phyloP scores from a whole-genome alignment of 2,797 vertebrate genomes.

The Hypotaenidia okinawae region DNA sequence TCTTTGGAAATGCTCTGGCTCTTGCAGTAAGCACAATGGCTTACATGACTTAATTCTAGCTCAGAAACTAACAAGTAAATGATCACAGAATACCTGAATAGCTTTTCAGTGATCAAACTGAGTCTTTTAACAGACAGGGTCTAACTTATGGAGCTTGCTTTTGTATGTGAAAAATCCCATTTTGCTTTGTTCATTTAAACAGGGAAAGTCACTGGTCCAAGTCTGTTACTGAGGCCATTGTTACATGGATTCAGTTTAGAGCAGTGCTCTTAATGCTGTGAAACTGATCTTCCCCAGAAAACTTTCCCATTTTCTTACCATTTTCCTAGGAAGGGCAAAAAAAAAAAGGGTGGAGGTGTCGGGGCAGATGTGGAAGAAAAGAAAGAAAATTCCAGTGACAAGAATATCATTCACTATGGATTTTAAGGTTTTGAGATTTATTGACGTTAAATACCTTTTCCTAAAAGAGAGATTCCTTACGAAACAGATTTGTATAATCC shows the following conservation, averaged over 20 bases:
- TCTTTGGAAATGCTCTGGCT: slow-evolving; percentile 4
- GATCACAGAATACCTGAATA: slow-evolving; percentile 16
- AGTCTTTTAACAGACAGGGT: neutral
- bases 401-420: neutral
- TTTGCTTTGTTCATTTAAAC: slow-evolving; percentile 26
- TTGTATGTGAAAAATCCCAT: slow-evolving; percentile 29
- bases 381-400: neutral
- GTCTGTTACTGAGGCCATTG: neutral
- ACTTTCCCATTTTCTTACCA: neutral
- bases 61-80: slow-evolving; percentile 20
- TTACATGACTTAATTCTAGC: neutral
- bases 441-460: neutral
- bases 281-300: neutral
- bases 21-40: neutral
- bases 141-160: slow-evolving; percentile 18
- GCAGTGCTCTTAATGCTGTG: neutral
- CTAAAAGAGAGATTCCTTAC: neutral
- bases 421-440: neutral
- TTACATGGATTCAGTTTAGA: neutral
- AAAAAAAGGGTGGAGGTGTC: neutral
- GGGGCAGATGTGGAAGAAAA: neutral
- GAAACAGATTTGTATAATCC: neutral
- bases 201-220: neutral
- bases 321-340: neutral
- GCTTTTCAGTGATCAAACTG: neutral